phyloP scores from a whole-genome alignment of 2,113 vertebrate genomes.

The Caretta caretta region DNA sequence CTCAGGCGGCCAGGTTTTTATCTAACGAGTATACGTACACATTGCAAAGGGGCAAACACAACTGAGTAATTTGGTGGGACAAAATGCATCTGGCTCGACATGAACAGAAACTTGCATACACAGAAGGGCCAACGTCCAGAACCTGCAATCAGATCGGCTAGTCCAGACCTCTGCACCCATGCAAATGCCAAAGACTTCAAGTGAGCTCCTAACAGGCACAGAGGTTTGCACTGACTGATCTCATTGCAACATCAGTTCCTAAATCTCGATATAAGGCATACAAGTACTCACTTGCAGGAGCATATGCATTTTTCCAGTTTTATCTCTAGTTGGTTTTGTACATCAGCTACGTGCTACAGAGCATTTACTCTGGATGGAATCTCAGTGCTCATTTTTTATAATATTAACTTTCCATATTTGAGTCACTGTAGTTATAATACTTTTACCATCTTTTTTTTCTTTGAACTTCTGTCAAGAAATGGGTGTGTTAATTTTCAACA shows the following conservation, averaged over 20 bases:
- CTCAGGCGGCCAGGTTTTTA: neutral
- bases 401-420: neutral
- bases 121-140: neutral
- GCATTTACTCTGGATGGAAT: neutral
- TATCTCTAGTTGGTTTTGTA: neutral
- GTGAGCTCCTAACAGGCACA: neutral
- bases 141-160: neutral
- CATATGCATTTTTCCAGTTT: neutral
- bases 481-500: neutral
- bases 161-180: neutral
- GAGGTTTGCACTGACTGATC: neutral
- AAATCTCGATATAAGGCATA: neutral
- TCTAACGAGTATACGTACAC: neutral
- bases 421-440: neutral
- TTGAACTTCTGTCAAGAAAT: neutral
- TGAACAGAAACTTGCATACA: neutral
- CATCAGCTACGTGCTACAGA: neutral
- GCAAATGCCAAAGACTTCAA: neutral
- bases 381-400: neutral
- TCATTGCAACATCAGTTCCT: neutral
- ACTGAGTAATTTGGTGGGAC: neutral
- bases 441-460: fast-evolving
- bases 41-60: neutral
- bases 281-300: neutral
- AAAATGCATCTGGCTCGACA: neutral